Percentiles rank a stretch among this genome's conserved stretches.
phyloP scores from a whole-genome alignment of 2,113 vertebrate species.

The Notarius lentiginosus region DNA sequence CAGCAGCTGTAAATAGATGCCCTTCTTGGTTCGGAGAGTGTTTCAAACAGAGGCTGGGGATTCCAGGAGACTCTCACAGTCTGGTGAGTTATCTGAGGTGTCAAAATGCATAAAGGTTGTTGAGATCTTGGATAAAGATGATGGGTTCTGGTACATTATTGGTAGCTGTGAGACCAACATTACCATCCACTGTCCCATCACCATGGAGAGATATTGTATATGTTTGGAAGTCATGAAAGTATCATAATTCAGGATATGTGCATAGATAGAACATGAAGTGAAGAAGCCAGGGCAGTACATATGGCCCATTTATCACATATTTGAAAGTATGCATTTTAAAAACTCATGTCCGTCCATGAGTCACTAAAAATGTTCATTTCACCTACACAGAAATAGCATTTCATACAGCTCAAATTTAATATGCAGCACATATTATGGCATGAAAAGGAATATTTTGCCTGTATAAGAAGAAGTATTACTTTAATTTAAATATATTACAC shows the following conservation, averaged over 20 bases:
- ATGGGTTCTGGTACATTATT: neutral
- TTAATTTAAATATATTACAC: neutral
- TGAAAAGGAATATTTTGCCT: neutral
- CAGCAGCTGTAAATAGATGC: constrained; percentile 13
- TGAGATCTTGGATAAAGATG: neutral
- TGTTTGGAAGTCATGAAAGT: neutral
- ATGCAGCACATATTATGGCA: neutral
- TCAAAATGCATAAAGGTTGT: neutral
- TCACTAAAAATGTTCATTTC: neutral
- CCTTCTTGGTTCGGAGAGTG: neutral
- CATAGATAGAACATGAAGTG: neutral
- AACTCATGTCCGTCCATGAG: neutral
- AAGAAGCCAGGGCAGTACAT: neutral
- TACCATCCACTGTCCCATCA: neutral
- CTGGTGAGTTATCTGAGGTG: constrained; percentile 2
- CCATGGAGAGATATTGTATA: neutral
- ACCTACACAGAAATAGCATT: neutral
- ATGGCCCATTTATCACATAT: neutral
- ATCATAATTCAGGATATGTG: neutral
- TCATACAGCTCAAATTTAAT: neutral
- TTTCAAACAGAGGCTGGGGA: neutral
- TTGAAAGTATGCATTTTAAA: neutral
- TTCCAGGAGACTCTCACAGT: neutral
- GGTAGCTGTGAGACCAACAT: neutral
- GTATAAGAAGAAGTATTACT: neutral